These are phyloP conservation scores for Synergus japonicus DNA, from an alignment of 2,888 invertebrate genomes.

Conservation along the genomic window DNA sequence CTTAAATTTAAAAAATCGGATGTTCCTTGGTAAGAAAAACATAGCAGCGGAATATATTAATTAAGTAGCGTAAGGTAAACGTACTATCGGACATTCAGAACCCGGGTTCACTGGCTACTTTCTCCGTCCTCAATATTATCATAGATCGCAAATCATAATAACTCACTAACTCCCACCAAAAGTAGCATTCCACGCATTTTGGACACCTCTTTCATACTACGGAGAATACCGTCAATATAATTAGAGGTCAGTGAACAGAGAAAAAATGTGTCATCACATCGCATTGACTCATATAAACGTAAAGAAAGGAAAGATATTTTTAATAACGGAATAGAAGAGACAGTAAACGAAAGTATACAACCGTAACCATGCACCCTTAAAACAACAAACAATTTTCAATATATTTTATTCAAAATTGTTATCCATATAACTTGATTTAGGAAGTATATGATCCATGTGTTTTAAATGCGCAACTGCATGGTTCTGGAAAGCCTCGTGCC, in stretches of 20 bases:
- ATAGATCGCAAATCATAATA: slow-evolving; percentile 31
- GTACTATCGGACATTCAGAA: slow-evolving; percentile 2
- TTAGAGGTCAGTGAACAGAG: slow-evolving; percentile 37
- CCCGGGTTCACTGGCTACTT: slow-evolving; percentile 36
- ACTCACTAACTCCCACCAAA: slow-evolving; percentile 28
- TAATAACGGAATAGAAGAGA: background rate
- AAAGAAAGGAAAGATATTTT: background rate
- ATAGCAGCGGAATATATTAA: slow-evolving; percentile 12
- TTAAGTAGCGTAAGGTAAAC: slow-evolving; percentile 6
- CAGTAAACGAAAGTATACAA: background rate
- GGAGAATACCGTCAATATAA: slow-evolving; percentile 24
- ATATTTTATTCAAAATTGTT: no score
- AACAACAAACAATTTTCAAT: background rate
- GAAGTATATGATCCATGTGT: slow-evolving; percentile 13
- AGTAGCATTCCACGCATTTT: slow-evolving; percentile 24
- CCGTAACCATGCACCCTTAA: background rate
- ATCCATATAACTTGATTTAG: slow-evolving; percentile 4
- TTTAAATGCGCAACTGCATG: background rate
- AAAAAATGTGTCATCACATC: slow-evolving; percentile 1
- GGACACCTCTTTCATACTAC: slow-evolving; percentile 11
- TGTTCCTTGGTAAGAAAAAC: background rate
- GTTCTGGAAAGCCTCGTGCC: slow-evolving; percentile 9
- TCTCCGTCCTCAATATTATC: slow-evolving; percentile 34
- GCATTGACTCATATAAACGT: background rate
- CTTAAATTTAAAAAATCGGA: background rate